Percentiles rank a stretch among this genome's conserved stretches.
Conservation (phyloP, 2,888 invertebrate species). For the Penaeus monodon region DNA sequence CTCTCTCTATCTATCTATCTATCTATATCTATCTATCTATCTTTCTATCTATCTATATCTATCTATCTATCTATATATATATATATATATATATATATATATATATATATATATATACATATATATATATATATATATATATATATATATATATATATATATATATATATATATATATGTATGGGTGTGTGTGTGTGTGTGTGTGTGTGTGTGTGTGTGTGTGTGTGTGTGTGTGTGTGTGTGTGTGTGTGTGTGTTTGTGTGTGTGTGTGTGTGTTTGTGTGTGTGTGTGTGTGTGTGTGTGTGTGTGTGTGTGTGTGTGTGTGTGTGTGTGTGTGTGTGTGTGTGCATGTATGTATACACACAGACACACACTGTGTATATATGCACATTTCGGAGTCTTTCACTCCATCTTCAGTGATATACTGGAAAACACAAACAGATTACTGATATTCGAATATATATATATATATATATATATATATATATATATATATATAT, state of each 20-base stretch:
- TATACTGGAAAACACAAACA: too few species aligned
- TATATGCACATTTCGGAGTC: too few species aligned
- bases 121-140: not conserved
- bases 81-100: not conserved
- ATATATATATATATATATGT: slow-evolving; percentile 6
- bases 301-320: not conserved
- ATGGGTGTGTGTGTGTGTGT: not conserved
- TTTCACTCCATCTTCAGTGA: too few species aligned
- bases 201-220: not conserved
- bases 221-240: too few species aligned
- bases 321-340: not conserved
- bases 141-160: not conserved
- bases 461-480: too few species aligned
- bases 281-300: not conserved
- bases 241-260: not conserved
- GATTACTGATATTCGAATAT: not conserved
- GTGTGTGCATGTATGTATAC: too few species aligned
- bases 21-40: too few species aligned
- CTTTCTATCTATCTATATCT: too few species aligned
- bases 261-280: not conserved
- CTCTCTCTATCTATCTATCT: too few species aligned
- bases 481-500: too few species aligned
- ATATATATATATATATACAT: not conserved
- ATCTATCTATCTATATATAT: too few species aligned
- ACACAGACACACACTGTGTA: too few species aligned